These are phyloP conservation scores for Conops quadrifasciatus DNA, from an alignment of 2,888 invertebrate species.

Conservation along the genomic window DNA sequence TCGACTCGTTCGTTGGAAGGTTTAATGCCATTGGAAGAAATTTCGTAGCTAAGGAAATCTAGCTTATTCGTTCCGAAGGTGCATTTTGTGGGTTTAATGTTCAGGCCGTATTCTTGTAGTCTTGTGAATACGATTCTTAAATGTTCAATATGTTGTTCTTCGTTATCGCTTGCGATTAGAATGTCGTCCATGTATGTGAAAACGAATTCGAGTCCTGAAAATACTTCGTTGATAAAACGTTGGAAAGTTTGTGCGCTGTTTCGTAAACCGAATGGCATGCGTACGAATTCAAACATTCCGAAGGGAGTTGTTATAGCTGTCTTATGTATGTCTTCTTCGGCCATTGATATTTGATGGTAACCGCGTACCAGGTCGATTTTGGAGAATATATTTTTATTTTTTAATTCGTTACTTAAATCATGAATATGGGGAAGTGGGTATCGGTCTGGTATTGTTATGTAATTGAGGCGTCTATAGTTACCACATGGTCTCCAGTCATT, in stretches of 20 bases:
- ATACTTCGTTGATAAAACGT: conserved; percentile 19
- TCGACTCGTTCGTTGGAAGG: background rate
- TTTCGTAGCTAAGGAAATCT: background rate
- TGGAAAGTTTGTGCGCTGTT: conserved; percentile 13
- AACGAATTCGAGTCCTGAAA: conserved; percentile 8
- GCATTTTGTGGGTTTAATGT: background rate
- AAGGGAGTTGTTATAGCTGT: conserved; percentile 10
- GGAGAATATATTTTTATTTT: background rate
- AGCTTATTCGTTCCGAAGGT: background rate
- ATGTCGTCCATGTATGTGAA: conserved; percentile 8
- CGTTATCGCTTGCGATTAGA: background rate
- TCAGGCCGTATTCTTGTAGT: background rate
- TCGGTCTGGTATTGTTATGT: background rate
- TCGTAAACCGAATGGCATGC: conserved; percentile 10
- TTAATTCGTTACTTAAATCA: conserved; percentile 2
- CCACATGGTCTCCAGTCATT: conserved; percentile 22
- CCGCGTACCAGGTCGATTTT: too few relatives aligned
- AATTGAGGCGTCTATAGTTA: conserved; percentile 16
- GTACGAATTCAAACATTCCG: conserved; percentile 9
- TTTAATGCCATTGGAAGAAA: background rate
- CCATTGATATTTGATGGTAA: background rate
- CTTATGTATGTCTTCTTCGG: conserved; percentile 1
- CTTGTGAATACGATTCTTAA: background rate
- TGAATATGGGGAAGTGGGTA: conserved; percentile 26
- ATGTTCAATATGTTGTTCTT: conserved; percentile 5